Base-by-base conservation (phyloP, 2,888 invertebrate genomes). In the Galeruca laticollis region DNA sequence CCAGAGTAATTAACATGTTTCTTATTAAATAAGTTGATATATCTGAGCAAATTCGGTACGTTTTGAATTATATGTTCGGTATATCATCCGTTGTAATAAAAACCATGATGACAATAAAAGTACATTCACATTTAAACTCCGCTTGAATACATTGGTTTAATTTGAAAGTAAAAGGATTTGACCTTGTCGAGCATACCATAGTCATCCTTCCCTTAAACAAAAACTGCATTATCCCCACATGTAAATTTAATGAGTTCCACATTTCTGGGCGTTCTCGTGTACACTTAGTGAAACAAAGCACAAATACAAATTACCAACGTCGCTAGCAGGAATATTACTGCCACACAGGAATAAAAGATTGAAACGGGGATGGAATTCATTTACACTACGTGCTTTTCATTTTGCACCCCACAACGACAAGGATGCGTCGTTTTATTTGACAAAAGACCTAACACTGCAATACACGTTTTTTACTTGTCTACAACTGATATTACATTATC, bases 181-280 rank as follows among this genome's bases (percentile, higher is more conserved):
- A 57, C 35, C 56, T 57, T 33, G 35, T 57, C 9, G 35, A 57
- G 4, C 18, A 15, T 31, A 18, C 35, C 33, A 35, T n/a, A 18
- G 9, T 35, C 26, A 15, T 33, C 33, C 56, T 18, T 18, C n/a
- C 52, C 15, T 18, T 15, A 11, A 75, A 72, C 75, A 74, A 77
- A 78, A 78, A 75, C 75, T 75, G 73, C 75, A 76, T 77, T 75
- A 77, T 74, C 74, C 70, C 57, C 60, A 68, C 74, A 76, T 76
- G 76, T 75, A 77, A 76, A 74, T 76, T 76, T 76, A 76, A 78
- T 76, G 76, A 73, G 72, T 56, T 26, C 56, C 67, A 61, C 68
- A 67, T 60, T 71, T 70, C 71, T 37, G 57, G 54, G 67, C 68
- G 68, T 60, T 59, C 56, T 62, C 62, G 71, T 69, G 68, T 54